Percentiles rank a stretch among this genome's conserved stretches.
Conservation (phyloP, 2,113 vertebrate species). For the Labrus mixtus region DNA sequence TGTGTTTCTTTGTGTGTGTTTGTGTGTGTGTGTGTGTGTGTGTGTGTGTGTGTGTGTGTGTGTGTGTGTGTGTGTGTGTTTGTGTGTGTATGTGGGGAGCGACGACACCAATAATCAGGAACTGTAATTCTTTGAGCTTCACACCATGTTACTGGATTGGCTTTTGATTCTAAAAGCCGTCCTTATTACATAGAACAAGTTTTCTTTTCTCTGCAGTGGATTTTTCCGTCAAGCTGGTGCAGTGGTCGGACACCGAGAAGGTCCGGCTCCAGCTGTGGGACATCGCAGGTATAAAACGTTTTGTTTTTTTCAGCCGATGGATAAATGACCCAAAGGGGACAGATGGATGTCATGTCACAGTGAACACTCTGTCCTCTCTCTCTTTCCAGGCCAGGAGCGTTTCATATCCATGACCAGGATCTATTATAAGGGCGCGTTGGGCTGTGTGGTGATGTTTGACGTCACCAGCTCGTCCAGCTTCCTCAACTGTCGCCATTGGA, state of each 20-base stretch:
- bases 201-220: constrained; percentile 82
- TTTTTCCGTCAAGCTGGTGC: constrained; percentile 90
- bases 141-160: no score
- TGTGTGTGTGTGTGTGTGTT: no score
- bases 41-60: no score
- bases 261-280: constrained; percentile 92
- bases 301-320: background rate
- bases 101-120: no score
- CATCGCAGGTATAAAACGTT: constrained; percentile 86
- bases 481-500: constrained; percentile 88
- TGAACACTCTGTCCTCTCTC: background rate
- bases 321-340: no score
- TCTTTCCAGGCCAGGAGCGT: constrained; percentile 87
- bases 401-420: constrained; percentile 93
- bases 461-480: constrained; percentile 87
- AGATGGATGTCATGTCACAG: background rate
- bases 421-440: constrained; percentile 88
- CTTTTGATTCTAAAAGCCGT: no score
- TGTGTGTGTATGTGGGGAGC: no score
- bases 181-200: no score
- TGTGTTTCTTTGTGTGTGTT: no score
- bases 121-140: no score
- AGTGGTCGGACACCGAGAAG: constrained; percentile 89
- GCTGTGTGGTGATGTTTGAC: constrained; percentile 91
- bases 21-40: no score